Base-by-base conservation (phyloP, 2,113 vertebrate species). In the Nymphicus hollandicus region DNA sequence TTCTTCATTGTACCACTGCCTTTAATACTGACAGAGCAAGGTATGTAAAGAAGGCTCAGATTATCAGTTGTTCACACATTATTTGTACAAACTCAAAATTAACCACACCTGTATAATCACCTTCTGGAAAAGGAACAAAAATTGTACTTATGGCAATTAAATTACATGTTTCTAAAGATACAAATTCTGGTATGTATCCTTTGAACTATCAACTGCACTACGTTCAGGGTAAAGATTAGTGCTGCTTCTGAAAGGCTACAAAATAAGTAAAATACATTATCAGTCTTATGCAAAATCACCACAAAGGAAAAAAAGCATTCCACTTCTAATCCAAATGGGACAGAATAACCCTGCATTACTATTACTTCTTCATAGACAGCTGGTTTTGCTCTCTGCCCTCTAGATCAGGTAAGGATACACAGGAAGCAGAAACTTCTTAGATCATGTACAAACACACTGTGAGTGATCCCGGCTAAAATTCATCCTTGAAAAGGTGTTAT, bases 101-200 rank as follows among this genome's bases (percentile, higher is more conserved):
- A 70, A 47, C 31, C 1, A 0, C 14, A 78, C 35, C 56, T 27
- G 11, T 31, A 43, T 29, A 17, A 71, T 12, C 1, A 1, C 16
- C 12, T 76, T 64, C 49, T 64, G 25, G 69, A 52, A 89, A 81
- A 76, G 29, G 15, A 70, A 70, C 13, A 41, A 64, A 44, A 58
- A 13, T 12, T 16, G 44, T 20, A 52, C 37, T 46, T 35, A 5
- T 18, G 39, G 20, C 29, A 90, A 47, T 28, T 64, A 71, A 65
- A 55, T 53, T 37, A 72, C 46, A 47, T 18, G 44, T 41, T 76
- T 53, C 56, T 93, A 52, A 70, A 65, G 44, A 37, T 86, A 69
- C 39, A 52, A 33, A 52, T 60, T 46, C 61, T 41, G 28, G 17
- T 7, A 25, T 66, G 39, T 37, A 11, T 28, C 53, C 46, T 50